phyloP scores from a whole-genome alignment of 1,140 invertebrate genomes.

The Oryzaephilus surinamensis region DNA sequence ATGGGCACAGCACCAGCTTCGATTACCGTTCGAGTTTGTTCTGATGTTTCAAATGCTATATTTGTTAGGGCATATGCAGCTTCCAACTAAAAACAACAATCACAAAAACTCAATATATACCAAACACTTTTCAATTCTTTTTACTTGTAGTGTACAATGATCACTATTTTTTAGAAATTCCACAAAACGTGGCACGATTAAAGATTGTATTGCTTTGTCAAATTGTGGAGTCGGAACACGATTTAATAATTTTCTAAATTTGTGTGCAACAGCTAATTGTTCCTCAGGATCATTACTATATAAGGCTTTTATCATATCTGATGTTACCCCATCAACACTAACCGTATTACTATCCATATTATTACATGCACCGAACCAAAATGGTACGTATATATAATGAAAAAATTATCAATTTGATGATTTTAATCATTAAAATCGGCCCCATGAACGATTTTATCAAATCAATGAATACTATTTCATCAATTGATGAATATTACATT shows the following conservation, averaged over 20 bases:
- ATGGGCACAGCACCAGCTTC: conserved; percentile 88
- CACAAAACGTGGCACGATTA: conserved; percentile 93
- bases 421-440: too few relatives aligned
- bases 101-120: conserved; percentile 1
- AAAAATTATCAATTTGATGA: too few relatives aligned
- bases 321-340: conserved; percentile 53
- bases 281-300: conserved; percentile 71
- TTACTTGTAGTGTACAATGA: conserved; percentile 78
- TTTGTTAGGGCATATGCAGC: conserved; percentile 97
- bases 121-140: conserved; percentile 8
- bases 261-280: conserved; percentile 87
- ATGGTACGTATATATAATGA: too few relatives aligned
- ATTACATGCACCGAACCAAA: too few relatives aligned
- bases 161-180: conserved; percentile 78
- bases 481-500: too few relatives aligned
- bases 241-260: conserved; percentile 89
- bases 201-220: conserved; percentile 92
- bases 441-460: too few relatives aligned
- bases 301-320: conserved; percentile 73
- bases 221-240: conserved; percentile 96
- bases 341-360: too few relatives aligned
- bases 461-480: too few relatives aligned
- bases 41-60: conserved; percentile 92
- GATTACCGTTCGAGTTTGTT: conserved; percentile 87
- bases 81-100: conserved; percentile 68